These are phyloP conservation scores for Liopterus haemorrhoidalis DNA, from an alignment of 2,888 invertebrate genomes.

Conservation along the genomic window DNA sequence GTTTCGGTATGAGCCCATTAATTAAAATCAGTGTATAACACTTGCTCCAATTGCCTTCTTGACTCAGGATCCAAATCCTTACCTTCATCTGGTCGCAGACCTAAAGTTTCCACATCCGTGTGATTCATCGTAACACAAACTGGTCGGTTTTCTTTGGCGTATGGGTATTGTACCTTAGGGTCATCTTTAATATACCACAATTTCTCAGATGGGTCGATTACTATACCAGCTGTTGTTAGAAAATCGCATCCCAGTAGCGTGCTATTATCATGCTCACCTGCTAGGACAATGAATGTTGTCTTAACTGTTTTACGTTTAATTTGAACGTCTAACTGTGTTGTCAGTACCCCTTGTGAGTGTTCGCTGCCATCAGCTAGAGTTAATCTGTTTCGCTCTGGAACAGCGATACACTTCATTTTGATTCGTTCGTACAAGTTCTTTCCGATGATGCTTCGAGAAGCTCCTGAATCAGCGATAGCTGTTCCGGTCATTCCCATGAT, in stretches of 20 bases:
- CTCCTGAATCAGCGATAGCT: not conserved
- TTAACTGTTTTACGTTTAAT: not conserved
- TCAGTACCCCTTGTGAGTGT: not conserved
- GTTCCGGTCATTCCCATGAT: no score
- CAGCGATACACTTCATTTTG: not conserved
- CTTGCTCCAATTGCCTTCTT: not conserved
- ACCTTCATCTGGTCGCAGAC: conserved; percentile 11
- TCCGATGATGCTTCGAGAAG: not conserved
- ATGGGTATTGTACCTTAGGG: not conserved
- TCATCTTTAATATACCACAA: not conserved
- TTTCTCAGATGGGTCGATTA: not conserved
- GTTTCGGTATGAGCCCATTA: no score
- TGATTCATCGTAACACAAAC: not conserved
- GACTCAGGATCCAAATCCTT: not conserved
- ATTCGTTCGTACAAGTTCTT: conserved; percentile 1
- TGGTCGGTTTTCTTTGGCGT: no score
- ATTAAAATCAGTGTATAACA: no score
- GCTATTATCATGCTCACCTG: not conserved
- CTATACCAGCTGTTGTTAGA: conserved; percentile 1
- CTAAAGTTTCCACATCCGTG: not conserved
- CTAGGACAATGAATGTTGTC: conserved; percentile 1
- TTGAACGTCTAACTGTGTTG: not conserved
- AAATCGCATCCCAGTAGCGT: conserved; percentile 8
- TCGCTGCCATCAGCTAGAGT: conserved; percentile 3
- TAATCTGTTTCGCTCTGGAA: not conserved